Conservation (phyloP, 2,888 invertebrate species). For the Omphaloscelis lunosa region DNA sequence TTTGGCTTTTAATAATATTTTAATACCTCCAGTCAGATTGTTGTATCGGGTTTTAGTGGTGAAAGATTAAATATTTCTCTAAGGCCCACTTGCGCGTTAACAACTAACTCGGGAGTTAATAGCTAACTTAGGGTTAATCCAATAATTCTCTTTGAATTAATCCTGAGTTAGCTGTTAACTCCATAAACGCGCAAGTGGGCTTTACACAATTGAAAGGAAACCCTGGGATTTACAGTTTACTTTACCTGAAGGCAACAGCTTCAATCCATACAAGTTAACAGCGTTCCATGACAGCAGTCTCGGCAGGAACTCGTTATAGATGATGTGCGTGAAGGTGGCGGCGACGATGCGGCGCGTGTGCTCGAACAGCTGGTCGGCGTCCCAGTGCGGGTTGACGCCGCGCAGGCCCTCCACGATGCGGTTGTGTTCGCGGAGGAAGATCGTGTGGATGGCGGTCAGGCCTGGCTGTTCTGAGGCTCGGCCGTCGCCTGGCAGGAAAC, state of each 20-base stretch:
- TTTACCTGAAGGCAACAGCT: conserved; percentile 93
- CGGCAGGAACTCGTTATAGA: conserved; percentile 97
- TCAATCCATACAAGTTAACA: conserved; percentile 96
- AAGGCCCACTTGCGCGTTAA: no score
- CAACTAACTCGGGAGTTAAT: no score
- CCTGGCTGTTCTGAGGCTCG: conserved; percentile 98
- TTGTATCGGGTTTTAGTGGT: no score
- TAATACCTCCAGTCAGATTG: no score
- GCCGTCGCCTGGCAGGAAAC: conserved; percentile 92
- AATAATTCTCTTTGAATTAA: no score
- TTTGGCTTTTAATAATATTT: no score
- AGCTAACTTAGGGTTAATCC: no score
- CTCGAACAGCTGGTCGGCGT: conserved; percentile 95
- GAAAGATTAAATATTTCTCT: no score
- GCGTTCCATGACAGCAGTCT: conserved; percentile 97
- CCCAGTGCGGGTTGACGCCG: conserved; percentile 97
- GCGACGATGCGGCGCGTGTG: conserved; percentile 94
- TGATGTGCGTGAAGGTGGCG: conserved; percentile 95
- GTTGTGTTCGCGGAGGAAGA: conserved; percentile 97
- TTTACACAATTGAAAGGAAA: no score
- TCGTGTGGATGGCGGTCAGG: conserved; percentile 96
- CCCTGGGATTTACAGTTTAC: neutral
- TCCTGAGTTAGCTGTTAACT: no score
- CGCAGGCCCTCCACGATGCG: conserved; percentile 94
- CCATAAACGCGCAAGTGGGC: no score